Percentiles rank a stretch among this genome's conserved stretches.
phyloP scores from a whole-genome alignment of 2,888 invertebrate species.

The Lasioglossum figueresi region DNA sequence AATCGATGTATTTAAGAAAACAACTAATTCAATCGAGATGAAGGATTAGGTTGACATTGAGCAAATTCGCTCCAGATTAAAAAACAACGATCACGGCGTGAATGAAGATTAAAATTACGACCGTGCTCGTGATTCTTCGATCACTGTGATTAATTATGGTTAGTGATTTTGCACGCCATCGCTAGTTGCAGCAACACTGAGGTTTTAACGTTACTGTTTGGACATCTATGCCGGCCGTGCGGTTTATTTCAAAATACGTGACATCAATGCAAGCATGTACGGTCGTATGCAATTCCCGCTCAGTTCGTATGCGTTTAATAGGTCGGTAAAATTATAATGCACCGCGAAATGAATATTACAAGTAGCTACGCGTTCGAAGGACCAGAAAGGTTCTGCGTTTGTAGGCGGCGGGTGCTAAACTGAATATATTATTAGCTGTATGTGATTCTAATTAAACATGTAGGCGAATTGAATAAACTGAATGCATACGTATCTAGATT shows the following conservation, averaged over 20 bases:
- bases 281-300: slow-evolving; percentile 21
- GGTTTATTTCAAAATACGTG: slow-evolving; percentile 45
- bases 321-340: slow-evolving; percentile 5
- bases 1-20: no score
- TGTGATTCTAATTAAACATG: background rate
- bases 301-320: slow-evolving; percentile 30
- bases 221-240: slow-evolving; percentile 23
- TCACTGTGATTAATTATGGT: no score
- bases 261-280: slow-evolving; percentile 19
- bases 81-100: no score
- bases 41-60: no score
- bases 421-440: slow-evolving; percentile 21
- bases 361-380: background rate
- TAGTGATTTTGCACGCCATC: no score
- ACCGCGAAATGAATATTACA: slow-evolving; percentile 22
- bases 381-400: background rate
- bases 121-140: no score
- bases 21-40: no score
- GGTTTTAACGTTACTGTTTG: slow-evolving; percentile 13
- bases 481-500: background rate
- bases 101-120: no score
- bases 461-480: background rate
- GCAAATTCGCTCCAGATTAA: no score
- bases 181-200: no score
- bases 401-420: background rate